Conservation (phyloP, 1,140 invertebrate species). For the Heliothis subflexa region DNA sequence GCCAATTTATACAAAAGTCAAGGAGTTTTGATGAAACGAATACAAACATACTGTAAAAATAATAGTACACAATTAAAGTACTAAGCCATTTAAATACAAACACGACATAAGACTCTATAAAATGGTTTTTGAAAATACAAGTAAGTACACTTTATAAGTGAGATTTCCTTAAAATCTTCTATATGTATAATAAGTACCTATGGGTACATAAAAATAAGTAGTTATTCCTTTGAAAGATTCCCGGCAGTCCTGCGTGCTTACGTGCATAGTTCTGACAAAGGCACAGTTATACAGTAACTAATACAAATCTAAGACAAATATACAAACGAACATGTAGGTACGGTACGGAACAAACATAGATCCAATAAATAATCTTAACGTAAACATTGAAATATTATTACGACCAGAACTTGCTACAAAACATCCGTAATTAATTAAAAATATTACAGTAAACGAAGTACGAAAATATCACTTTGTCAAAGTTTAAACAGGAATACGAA, state of each 20-base stretch:
- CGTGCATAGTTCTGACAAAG: conserved; percentile 2
- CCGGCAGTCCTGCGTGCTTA: conserved; percentile 2
- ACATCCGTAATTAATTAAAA: background rate
- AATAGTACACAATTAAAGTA: conserved; percentile 36
- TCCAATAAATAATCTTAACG: conserved; percentile 54
- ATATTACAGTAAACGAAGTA: background rate
- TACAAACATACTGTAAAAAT: conserved; percentile 19
- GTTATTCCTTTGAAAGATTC: conserved; percentile 10
- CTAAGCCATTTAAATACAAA: conserved; percentile 17
- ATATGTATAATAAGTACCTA: background rate
- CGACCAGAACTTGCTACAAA: conserved; percentile 20
- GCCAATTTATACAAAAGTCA: conserved; percentile 19
- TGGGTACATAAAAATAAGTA: background rate
- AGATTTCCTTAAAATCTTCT: conserved; percentile 13
- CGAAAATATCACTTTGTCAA: conserved; percentile 10
- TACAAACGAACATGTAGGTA: conserved; percentile 35
- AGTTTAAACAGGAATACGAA: background rate
- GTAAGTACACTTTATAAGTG: background rate
- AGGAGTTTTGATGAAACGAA: conserved; percentile 14
- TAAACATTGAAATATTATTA: conserved; percentile 45
- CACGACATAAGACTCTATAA: background rate
- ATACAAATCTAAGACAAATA: conserved; percentile 33
- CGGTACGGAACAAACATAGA: conserved; percentile 53
- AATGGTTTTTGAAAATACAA: background rate
- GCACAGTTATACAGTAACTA: conserved; percentile 14